phyloP scores from a whole-genome alignment of 2,888 invertebrate species.

The Syrphus vitripennis region DNA sequence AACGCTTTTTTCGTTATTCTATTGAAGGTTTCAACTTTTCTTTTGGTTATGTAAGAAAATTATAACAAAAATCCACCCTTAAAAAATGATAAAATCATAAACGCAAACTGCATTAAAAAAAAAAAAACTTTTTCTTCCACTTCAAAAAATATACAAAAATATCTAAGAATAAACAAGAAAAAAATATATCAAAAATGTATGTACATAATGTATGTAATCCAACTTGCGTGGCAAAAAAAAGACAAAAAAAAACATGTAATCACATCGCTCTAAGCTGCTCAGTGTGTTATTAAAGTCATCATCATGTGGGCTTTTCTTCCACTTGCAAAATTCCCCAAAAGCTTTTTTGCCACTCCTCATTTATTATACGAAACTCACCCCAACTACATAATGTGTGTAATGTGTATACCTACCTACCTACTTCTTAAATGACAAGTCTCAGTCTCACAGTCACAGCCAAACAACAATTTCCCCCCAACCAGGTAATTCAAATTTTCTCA shows the following conservation, averaged over 20 bases:
- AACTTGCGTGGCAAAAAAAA: constrained; percentile 16
- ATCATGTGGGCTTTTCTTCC: constrained; percentile 39
- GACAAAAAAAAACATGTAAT: constrained; percentile 26
- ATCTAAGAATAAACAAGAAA: neutral
- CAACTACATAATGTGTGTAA: neutral
- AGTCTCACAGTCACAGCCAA: constrained; percentile 40
- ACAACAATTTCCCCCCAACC: neutral
- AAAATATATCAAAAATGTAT: neutral
- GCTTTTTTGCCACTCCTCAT: constrained; percentile 46
- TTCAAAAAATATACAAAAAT: neutral
- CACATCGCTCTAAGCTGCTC: constrained; percentile 28
- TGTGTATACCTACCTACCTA: neutral
- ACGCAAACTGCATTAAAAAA: neutral
- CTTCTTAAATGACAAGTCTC: constrained; percentile 56
- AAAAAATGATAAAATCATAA: neutral
- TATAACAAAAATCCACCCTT: neutral
- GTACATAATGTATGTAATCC: neutral
- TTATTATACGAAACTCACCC: constrained; percentile 2
- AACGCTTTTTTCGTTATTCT: neutral
- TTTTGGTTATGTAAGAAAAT: neutral
- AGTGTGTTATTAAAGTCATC: constrained; percentile 17
- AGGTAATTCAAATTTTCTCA: constrained; percentile 68
- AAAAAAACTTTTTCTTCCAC: neutral
- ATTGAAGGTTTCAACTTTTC: neutral
- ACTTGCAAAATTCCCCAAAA: constrained; percentile 29